Base-by-base conservation (phyloP, 2,888 invertebrate genomes). In the Ellobium chinense region DNA sequence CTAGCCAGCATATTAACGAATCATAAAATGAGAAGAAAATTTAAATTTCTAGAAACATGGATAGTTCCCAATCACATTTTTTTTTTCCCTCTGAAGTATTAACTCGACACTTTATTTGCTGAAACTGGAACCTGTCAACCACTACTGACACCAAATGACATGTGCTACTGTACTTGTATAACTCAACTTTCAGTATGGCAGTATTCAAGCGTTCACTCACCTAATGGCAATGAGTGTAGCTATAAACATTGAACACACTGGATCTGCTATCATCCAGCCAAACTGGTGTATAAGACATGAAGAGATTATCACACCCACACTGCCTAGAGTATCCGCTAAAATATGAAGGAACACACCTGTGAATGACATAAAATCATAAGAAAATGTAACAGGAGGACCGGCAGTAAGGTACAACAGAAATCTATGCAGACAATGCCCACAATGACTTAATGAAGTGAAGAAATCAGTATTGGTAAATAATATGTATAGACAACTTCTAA, bases 211-310 rank as follows among this genome's bases (percentile, higher is more conserved):
- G 18, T 46, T 58, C 0, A 66, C 70, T 76, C 97, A 98, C 95
- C 98, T 98, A 54, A 96, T 94, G 31, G 96, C 96, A 90, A 99
- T 98, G 36, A 99, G 94, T 34, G 97, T 91, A 14, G 99, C 96
- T 87, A 99, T 99, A 88, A 98, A 97, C 95, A 99, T 97, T 2
- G 99, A 99, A 92, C 99, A 99, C 87, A 99, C 97, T 0, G 99
- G 99, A 94, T 99, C 99, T 7, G 99, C 99, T 89, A 98, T 96
- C 97, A 98, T 98, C 98, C 98, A 99, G 65, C 98, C 98, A 93
- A 99, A 99, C 94, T 95, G 95, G 91, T 97, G 96, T 96, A 99
- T 99, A 9, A 99, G 94, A 66, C 97, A 95, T 0, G 98, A 97
- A 0, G 98, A 98, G 88, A 99, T 95, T 39, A 99, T 99, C 0